These are phyloP conservation scores for Uropetala carovei DNA, from an alignment of 2,888 invertebrate species.

Conservation along the genomic window DNA sequence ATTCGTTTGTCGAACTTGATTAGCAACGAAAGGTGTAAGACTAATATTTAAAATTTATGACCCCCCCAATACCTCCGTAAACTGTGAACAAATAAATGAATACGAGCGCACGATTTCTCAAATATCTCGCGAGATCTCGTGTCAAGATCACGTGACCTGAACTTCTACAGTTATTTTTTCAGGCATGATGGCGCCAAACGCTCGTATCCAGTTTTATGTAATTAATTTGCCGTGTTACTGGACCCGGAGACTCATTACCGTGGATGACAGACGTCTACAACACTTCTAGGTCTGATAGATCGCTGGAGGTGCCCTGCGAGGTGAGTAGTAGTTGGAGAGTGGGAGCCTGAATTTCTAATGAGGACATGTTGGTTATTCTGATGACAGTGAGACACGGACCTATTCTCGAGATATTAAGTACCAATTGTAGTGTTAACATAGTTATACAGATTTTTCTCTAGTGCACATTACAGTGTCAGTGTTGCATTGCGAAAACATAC, in stretches of 20 bases:
- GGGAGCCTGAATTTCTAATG: conserved; percentile 72
- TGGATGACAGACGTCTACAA: conserved; percentile 69
- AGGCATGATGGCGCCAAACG: conserved; percentile 79
- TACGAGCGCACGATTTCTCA: conserved; percentile 57
- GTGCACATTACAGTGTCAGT: conserved; percentile 73
- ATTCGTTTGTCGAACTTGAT: neutral
- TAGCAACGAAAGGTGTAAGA: neutral
- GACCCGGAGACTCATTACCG: conserved; percentile 67
- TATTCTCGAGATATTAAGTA: conserved; percentile 64
- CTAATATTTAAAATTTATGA: neutral
- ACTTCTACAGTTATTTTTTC: conserved; percentile 76
- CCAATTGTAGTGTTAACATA: conserved; percentile 36
- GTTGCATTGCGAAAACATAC: conserved; percentile 72
- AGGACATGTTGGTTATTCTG: conserved; percentile 78
- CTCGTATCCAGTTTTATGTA: conserved; percentile 75
- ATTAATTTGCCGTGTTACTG: conserved; percentile 72
- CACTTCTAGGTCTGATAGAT: conserved; percentile 68
- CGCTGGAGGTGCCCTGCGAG: conserved; percentile 68
- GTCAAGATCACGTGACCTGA: conserved; percentile 76
- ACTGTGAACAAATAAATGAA: conserved; percentile 12
- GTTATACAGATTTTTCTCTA: conserved; percentile 69
- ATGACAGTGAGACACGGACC: conserved; percentile 73
- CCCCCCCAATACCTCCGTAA: neutral
- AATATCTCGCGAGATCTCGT: conserved; percentile 72
- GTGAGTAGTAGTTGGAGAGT: conserved; percentile 66